Evolutionary conservation across 2,113 vertebrate species (phyloP), one percentile per base, ranked within the genome.

Genomic region (Callocephalon fimbriatum): DNA sequence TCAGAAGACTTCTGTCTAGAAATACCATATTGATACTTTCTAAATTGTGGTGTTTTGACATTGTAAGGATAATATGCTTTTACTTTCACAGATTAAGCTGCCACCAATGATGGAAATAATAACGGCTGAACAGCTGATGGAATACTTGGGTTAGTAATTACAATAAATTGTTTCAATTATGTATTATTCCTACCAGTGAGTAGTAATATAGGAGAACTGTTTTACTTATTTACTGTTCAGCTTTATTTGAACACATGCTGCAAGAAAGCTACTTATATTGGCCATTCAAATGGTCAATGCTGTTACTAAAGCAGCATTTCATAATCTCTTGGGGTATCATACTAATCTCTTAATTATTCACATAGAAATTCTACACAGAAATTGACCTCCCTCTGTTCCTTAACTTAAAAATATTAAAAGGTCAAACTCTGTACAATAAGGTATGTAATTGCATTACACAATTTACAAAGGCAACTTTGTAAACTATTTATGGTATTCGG

Each of bases 31-130:
- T 70, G 56, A 32, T 56, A 23, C 35, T 65, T 85, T 61, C 23
- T 12, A n/a, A 56, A 37, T n/a, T 51, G 9, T n/a, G 26, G 21
- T 73, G 35, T 71, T 89, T 37, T 68, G n/a, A 44, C 48, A 12
- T 73, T 72, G 86, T 72, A 75, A 90, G 80, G 58, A 42, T 7
- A 73, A 54, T 59, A 32, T 96, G 23, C 48, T 97, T 98, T 91
- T 91, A 87, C 83, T 98, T 96, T 96, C 96, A 70, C 98, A 99
- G 99, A 99, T 99, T 85, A 99, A 99, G 97, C 98, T 99, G 96
- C 99, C 99, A 45, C 99, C 99, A 15, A 99, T 99, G 99, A 99
- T 99, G 98, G 99, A 99, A 98, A 99, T 99, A 88, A 99, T 99
- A 97, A 99, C 99, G 4, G 99, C 99, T 63, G 99, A 99, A 95